A percentile compares a stretch with the other conserved stretches of the same genome.
Evolutionary conservation across 2,113 vertebrate genomes (phyloP).

Genomic region (Gnathonemus echidnorhynchus): DNA sequence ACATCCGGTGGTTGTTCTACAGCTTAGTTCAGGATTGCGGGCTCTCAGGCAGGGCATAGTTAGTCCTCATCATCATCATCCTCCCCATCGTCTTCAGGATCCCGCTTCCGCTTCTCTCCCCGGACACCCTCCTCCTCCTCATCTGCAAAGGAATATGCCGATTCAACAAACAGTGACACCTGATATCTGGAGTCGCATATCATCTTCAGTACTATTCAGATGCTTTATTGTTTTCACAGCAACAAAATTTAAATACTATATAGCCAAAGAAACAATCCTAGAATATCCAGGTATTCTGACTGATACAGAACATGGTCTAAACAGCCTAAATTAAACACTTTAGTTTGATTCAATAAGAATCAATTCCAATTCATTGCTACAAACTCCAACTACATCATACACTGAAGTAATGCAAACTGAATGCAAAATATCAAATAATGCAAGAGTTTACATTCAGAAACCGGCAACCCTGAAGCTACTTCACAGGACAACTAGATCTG

Average conservation of each 20-base stretch:
- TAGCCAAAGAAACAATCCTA: neutral
- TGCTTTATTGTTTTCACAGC: too few species aligned
- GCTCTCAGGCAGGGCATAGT: constrained; percentile 11
- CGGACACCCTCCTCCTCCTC: constrained; percentile 53
- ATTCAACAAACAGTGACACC: neutral
- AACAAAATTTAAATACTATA: neutral
- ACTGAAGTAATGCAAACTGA: neutral
- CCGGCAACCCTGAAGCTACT: neutral
- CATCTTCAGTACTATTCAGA: neutral
- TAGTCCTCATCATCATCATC: constrained; percentile 72
- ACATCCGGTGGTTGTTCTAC: constrained; percentile 36
- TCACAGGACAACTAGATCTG: neutral
- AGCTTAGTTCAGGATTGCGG: constrained; percentile 26
- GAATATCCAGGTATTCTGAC: neutral
- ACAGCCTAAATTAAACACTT: neutral
- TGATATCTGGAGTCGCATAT: neutral
- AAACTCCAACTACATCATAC: neutral
- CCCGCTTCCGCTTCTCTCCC: constrained; percentile 94
- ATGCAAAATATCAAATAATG: neutral
- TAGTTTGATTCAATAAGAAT: neutral
- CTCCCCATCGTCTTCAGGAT: constrained; percentile 75
- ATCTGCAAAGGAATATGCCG: neutral
- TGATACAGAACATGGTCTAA: neutral
- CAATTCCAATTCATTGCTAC: neutral
- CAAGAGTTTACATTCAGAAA: neutral